phyloP scores from a whole-genome alignment of 2,888 invertebrate genomes.

The Meghimatium bilineatum region DNA sequence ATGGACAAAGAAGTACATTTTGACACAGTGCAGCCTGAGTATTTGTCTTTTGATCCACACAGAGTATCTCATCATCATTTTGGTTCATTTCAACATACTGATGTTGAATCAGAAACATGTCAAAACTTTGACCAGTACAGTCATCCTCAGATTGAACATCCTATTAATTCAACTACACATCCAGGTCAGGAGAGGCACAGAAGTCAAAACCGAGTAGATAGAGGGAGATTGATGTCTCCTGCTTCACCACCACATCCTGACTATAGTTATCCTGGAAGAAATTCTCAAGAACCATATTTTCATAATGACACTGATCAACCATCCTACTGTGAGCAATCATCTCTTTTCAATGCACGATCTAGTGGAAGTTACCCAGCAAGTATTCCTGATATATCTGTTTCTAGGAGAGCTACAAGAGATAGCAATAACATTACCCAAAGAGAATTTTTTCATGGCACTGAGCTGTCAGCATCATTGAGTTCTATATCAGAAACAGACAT shows the following conservation, averaged over 20 bases:
- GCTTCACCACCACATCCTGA: neutral
- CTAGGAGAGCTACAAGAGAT: constrained; percentile 43
- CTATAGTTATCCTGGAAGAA: neutral
- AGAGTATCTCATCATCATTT: neutral
- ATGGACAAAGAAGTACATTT: neutral
- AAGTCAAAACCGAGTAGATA: neutral
- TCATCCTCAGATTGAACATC: neutral
- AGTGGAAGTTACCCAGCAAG: constrained; percentile 9
- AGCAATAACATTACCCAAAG: constrained; percentile 47
- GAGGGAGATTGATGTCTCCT: neutral
- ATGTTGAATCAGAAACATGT: neutral
- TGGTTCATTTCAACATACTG: neutral
- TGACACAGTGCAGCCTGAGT: neutral
- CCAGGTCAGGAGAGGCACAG: neutral
- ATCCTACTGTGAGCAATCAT: neutral
- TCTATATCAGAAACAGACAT: constrained; percentile 64
- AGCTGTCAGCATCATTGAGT: constrained; percentile 66
- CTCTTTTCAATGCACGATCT: neutral
- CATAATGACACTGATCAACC: neutral
- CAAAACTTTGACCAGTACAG: neutral
- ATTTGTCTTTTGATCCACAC: neutral
- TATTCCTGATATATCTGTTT: constrained; percentile 36
- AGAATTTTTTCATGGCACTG: constrained; percentile 57
- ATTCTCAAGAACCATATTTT: neutral
- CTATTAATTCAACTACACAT: neutral